A percentile compares a stretch with the other conserved stretches of the same genome.
Conservation (phyloP, 2,113 vertebrate genomes). For the Dicerorhinus sumatrensis region DNA sequence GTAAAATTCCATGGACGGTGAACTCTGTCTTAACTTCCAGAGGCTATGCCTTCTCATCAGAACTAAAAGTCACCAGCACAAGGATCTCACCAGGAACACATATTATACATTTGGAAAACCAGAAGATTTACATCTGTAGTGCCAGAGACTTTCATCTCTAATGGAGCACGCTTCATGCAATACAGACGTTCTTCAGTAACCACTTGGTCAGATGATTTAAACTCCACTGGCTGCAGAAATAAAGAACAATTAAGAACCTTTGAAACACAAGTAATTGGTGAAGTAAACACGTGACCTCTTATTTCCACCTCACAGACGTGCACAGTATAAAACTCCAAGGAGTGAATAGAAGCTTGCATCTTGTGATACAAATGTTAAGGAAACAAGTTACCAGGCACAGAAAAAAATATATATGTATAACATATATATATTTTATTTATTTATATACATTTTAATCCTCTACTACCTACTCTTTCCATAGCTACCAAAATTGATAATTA, state of each 20-base stretch:
- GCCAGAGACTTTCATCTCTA: not conserved
- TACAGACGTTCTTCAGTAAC: not conserved
- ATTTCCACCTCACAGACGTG: not conserved
- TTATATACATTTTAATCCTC: not conserved
- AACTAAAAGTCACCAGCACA: not conserved
- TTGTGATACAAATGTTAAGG: not conserved
- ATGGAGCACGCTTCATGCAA: not conserved
- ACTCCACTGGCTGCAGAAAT: not conserved
- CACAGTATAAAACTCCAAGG: not conserved
- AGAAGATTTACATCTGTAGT: not conserved
- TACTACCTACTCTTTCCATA: not conserved
- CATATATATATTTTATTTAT: not conserved
- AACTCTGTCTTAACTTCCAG: constrained; percentile 39
- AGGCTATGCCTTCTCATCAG: not conserved
- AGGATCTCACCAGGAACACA: not conserved
- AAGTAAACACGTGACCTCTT: not conserved
- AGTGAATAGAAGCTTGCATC: not conserved
- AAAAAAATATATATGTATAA: not conserved
- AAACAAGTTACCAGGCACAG: not conserved
- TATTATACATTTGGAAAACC: not conserved
- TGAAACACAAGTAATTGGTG: not conserved
- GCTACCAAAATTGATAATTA: not conserved
- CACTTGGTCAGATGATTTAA: not conserved
- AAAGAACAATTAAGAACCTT: not conserved
- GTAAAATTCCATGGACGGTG: constrained; percentile 58